Evolutionary conservation across 2,888 invertebrate genomes (phyloP).

Genomic region (Melanotus villosus): DNA sequence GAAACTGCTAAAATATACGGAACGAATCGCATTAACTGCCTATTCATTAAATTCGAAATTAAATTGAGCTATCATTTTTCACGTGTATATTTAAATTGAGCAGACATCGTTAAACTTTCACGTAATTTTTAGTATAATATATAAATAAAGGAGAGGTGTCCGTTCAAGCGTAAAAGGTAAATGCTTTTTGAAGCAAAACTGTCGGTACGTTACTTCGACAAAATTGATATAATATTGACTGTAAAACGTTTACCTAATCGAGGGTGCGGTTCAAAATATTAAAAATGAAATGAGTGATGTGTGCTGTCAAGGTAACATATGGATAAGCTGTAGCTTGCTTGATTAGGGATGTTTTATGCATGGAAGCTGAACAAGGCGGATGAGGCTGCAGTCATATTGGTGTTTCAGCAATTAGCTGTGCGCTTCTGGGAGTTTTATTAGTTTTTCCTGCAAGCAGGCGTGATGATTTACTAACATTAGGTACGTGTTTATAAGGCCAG

Average conservation of each 20-base stretch:
- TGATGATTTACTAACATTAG: background rate
- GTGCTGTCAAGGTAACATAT: constrained; percentile 6
- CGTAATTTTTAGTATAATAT: background rate
- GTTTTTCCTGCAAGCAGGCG: background rate
- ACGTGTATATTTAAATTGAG: background rate
- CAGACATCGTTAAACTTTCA: background rate
- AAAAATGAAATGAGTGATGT: constrained; percentile 4
- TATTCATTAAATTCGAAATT: background rate
- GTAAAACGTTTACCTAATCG: background rate
- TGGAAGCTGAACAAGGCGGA: background rate
- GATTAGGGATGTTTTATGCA: constrained; percentile 15
- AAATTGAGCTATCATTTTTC: background rate
- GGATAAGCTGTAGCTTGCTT: constrained; percentile 7
- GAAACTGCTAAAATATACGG: background rate
- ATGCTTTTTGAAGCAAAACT: too few species aligned
- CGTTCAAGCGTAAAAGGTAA: background rate
- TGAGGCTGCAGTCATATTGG: constrained; percentile 7
- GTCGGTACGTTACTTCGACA: too few species aligned
- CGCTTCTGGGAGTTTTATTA: constrained; percentile 11
- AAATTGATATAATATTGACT: background rate
- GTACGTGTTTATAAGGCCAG: background rate
- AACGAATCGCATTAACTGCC: background rate
- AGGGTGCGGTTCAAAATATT: background rate
- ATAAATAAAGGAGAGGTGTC: background rate
- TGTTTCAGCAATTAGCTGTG: constrained; percentile 12